Conservation (phyloP, 2,797 vertebrate genomes). For the Melanotaenia parkinsoni region DNA sequence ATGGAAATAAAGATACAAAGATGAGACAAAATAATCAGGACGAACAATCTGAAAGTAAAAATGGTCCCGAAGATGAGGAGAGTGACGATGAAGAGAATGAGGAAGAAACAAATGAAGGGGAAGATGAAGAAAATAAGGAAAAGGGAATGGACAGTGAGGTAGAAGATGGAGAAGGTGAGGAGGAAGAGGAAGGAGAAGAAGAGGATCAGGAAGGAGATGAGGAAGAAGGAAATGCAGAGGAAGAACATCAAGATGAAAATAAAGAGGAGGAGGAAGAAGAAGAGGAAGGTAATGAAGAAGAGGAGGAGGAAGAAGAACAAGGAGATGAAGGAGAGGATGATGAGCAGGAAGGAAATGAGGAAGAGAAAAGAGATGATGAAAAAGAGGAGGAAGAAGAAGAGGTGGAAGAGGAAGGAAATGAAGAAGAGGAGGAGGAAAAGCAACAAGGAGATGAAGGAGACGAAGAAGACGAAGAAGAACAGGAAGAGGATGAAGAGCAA, state of each 20-base stretch:
- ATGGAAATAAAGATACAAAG: constrained; percentile 15
- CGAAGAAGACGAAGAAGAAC: background rate
- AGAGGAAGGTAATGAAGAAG: background rate
- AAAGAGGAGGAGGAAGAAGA: background rate
- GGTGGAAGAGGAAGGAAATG: background rate
- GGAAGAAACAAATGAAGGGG: constrained; percentile 4
- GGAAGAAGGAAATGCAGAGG: background rate
- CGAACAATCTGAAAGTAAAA: background rate
- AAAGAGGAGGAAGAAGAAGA: background rate
- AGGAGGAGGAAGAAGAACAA: background rate
- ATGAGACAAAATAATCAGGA: background rate
- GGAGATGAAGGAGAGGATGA: background rate
- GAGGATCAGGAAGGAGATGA: constrained; percentile 15
- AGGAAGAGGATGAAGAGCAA: background rate
- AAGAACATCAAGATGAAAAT: background rate
- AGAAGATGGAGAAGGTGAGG: background rate
- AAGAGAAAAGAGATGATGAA: constrained; percentile 8
- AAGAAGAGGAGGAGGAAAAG: fast-evolving
- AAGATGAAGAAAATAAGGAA: background rate
- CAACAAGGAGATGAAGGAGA: background rate
- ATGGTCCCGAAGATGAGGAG: constrained; percentile 11
- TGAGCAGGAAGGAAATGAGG: background rate
- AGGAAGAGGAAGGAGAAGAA: constrained; percentile 15
- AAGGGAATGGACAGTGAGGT: constrained; percentile 14
- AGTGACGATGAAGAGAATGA: constrained; percentile 9